phyloP scores from a whole-genome alignment of 2,888 invertebrate species.

The Sussaba pulchella region DNA sequence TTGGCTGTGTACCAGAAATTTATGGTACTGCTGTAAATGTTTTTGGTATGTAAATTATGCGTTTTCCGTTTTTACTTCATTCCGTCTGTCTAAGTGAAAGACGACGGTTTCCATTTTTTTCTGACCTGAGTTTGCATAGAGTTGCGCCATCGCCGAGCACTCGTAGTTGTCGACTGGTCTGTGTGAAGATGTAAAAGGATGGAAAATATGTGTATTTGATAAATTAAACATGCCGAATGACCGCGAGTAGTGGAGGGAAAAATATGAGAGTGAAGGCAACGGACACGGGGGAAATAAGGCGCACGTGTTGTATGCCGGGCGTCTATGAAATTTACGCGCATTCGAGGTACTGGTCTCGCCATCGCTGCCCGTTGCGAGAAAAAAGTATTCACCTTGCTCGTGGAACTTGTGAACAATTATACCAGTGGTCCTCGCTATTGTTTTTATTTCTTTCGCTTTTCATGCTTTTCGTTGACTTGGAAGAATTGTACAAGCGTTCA shows the following conservation, averaged over 20 bases:
- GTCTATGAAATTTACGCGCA: constrained; percentile 52
- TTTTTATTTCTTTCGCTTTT: constrained; percentile 10
- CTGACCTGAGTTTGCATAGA: background rate
- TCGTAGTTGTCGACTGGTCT: background rate
- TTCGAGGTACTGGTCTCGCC: constrained; percentile 30
- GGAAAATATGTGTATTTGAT: constrained; percentile 74
- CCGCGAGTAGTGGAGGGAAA: constrained; percentile 25
- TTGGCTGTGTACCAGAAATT: too few relatives aligned
- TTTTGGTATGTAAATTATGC: background rate
- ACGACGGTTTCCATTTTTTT: background rate
- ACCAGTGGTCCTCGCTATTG: constrained; percentile 10
- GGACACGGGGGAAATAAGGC: constrained; percentile 75
- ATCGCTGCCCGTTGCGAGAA: constrained; percentile 31
- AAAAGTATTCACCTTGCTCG: constrained; percentile 18
- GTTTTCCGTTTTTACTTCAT: background rate
- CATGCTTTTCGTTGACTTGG: background rate
- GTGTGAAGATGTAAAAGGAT: constrained; percentile 48
- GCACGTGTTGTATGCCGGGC: constrained; percentile 54
- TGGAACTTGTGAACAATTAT: constrained; percentile 50
- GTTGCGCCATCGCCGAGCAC: constrained; percentile 12
- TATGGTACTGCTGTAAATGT: too few relatives aligned
- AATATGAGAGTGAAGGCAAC: constrained; percentile 45
- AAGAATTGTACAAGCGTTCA: background rate
- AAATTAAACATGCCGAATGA: constrained; percentile 73
- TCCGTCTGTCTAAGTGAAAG: constrained; percentile 7